Evolutionary conservation across 2,797 vertebrate species (phyloP).

Genomic region (Muraenolepis orangiensis): DNA sequence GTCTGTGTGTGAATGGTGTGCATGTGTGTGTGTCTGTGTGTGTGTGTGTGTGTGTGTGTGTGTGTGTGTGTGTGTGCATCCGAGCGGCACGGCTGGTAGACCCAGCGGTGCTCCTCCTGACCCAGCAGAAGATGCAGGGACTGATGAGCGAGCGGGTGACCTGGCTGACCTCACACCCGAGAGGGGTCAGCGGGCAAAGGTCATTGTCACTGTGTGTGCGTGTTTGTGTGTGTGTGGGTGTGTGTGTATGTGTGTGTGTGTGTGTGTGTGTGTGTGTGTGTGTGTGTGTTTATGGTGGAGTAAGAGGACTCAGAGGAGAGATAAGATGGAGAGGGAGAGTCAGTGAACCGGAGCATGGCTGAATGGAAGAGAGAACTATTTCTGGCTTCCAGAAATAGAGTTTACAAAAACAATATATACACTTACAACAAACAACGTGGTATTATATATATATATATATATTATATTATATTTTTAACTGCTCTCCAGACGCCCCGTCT

Average conservation of each 20-base stretch:
- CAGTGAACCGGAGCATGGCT: slow-evolving; percentile 6
- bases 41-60: neutral
- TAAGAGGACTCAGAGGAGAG: slow-evolving; percentile 1
- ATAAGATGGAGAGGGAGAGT: slow-evolving; percentile 21
- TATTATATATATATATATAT: neutral
- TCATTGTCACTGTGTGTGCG: slow-evolving; percentile 35
- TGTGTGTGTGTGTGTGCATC: neutral
- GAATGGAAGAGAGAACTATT: slow-evolving; percentile 3
- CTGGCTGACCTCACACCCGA: slow-evolving; percentile 30
- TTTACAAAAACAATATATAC: neutral
- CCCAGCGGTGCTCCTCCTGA: slow-evolving; percentile 29
- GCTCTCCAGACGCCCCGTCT: neutral
- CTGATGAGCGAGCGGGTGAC: slow-evolving; percentile 48
- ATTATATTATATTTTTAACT: neutral
- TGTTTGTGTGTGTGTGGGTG: slow-evolving; percentile 26
- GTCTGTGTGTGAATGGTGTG: neutral
- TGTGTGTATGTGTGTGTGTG: slow-evolving; percentile 27
- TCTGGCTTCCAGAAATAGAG: neutral
- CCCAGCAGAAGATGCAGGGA: slow-evolving; percentile 29
- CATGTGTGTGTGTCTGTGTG: neutral
- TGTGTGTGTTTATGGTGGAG: slow-evolving; percentile 9
- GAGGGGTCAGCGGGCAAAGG: slow-evolving; percentile 48
- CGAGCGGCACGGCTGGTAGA: slow-evolving; percentile 8
- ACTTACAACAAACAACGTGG: neutral
- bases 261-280: slow-evolving; percentile 24